These are phyloP conservation scores for Phenganax marumi DNA, from an alignment of 92 coral and sea anemone genomes.

Conservation along the genomic window DNA sequence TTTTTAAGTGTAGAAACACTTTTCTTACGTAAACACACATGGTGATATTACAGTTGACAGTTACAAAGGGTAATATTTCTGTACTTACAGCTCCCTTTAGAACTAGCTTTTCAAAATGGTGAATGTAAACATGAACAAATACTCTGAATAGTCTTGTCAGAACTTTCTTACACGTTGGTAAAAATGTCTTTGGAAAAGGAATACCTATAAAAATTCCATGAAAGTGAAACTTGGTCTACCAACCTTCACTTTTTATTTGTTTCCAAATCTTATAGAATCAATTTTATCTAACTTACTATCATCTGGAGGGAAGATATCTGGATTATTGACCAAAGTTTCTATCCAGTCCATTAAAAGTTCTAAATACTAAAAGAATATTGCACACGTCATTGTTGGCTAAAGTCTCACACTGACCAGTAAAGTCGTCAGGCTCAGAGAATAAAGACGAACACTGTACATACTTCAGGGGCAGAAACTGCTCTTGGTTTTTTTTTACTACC, in stretches of 20 bases:
- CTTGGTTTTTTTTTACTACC: slow-evolving; percentile 92
- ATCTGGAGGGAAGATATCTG: slow-evolving; percentile 88
- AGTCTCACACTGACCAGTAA: neutral
- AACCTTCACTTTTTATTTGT: neutral
- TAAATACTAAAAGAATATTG: slow-evolving; percentile 62
- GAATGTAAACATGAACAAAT: slow-evolving; percentile 97
- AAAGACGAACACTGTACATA: neutral
- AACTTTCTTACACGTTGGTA: slow-evolving; percentile 88
- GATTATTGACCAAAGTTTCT: slow-evolving; percentile 80
- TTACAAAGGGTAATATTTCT: neutral
- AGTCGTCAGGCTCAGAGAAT: neutral
- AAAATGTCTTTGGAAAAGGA: slow-evolving; percentile 86
- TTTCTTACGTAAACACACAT: no score
- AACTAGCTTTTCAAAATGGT: slow-evolving; percentile 89
- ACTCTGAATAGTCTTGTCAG: slow-evolving; percentile 93
- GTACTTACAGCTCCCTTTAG: slow-evolving; percentile 81
- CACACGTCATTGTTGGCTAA: neutral
- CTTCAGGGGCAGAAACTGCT: slow-evolving; percentile 91
- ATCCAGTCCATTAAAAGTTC: slow-evolving; percentile 91
- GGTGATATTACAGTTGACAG: no score
- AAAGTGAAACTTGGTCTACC: neutral
- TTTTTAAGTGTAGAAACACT: no score
- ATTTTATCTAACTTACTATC: slow-evolving; percentile 55
- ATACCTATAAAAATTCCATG: slow-evolving; percentile 61
- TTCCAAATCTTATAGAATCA: neutral